Conservation (phyloP, 23 tunicate genomes). For the Ascidia mentula region DNA sequence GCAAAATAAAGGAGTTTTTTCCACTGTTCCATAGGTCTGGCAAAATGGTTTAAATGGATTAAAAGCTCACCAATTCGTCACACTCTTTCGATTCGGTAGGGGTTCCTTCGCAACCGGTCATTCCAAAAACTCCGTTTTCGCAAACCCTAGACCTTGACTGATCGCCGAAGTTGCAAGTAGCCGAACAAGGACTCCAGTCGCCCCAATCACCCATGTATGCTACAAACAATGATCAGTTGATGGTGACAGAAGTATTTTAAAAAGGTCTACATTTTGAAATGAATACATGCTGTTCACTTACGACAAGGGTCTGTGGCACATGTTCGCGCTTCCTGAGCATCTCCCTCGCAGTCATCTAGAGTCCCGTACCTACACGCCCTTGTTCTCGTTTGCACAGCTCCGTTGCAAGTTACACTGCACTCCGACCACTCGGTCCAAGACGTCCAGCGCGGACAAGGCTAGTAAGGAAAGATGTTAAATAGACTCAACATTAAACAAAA, state of each 20-base stretch:
- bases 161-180: slow-evolving; percentile 41
- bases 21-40: too few species aligned
- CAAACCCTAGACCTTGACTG: slow-evolving; percentile 34
- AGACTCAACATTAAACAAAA: too few species aligned
- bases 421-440: slow-evolving; percentile 46
- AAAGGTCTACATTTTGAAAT: not conserved
- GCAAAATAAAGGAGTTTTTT: too few species aligned
- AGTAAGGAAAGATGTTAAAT: too few species aligned
- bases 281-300: slow-evolving; percentile 5
- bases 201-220: slow-evolving; percentile 33
- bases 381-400: slow-evolving; percentile 28
- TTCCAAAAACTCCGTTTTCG: slow-evolving; percentile 40
- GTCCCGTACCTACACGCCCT: slow-evolving; percentile 41
- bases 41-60: too few species aligned
- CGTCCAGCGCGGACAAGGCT: slow-evolving; percentile 57
- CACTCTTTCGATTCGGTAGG: slow-evolving; percentile 35
- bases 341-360: slow-evolving; percentile 47
- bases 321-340: not conserved
- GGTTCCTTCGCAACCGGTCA: slow-evolving; percentile 48
- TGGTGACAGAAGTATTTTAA: not conserved
- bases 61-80: slow-evolving; percentile 20
- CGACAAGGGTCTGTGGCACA: slow-evolving; percentile 28
- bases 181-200: slow-evolving; percentile 38
- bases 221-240: not conserved
- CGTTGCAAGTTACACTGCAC: slow-evolving; percentile 57